Conservation (phyloP, 2,888 invertebrate species). For the Spicauda simplicius region DNA sequence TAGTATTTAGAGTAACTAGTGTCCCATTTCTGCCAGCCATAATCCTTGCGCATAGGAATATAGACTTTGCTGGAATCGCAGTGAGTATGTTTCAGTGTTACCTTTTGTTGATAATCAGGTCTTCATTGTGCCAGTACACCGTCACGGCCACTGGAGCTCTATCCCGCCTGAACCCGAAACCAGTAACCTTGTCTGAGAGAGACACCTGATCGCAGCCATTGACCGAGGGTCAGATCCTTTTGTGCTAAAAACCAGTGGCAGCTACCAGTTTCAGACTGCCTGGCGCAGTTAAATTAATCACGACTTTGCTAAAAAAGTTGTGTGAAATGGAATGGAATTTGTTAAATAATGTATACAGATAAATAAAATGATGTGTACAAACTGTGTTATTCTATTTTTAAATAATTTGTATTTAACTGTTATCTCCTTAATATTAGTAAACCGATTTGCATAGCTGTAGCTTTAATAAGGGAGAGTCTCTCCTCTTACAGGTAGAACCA, state of each 20-base stretch:
- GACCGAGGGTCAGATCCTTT: conserved; percentile 39
- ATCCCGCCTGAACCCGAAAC: conserved; percentile 30
- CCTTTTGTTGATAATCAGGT: conserved; percentile 12
- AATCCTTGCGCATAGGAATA: neutral
- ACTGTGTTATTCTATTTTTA: no score
- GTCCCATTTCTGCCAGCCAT: conserved; percentile 23
- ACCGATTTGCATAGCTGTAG: no score
- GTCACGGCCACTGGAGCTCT: conserved; percentile 30
- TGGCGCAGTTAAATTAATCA: conserved; percentile 15
- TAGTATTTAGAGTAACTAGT: conserved; percentile 24
- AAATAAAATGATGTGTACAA: no score
- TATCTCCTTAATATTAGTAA: no score
- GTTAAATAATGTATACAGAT: no score
- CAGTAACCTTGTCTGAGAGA: conserved; percentile 46
- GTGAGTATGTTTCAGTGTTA: neutral
- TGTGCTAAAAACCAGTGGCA: conserved; percentile 14
- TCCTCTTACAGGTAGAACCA: no score
- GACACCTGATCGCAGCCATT: conserved; percentile 62
- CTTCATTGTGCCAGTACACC: conserved; percentile 20
- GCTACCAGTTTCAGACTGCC: conserved; percentile 29
- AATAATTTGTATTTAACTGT: no score
- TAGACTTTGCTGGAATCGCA: neutral
- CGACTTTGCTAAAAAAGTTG: neutral
- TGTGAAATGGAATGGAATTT: no score
- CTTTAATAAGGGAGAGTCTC: no score